These are phyloP conservation scores for Mystacides longicornis DNA, from an alignment of 2,888 invertebrate genomes.

Conservation along the genomic window DNA sequence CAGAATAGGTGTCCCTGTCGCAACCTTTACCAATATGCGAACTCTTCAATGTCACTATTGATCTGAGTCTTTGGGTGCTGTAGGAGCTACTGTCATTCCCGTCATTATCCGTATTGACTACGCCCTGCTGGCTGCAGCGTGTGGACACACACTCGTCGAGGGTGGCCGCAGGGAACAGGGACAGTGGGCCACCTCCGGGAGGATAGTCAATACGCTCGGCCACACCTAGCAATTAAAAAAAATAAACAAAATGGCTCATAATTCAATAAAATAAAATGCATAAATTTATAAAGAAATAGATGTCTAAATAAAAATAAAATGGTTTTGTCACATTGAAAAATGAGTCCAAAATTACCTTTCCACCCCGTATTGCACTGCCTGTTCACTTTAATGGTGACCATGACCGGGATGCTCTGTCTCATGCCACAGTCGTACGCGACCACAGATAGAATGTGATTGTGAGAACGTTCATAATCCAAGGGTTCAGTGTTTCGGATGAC, in stretches of 20 bases:
- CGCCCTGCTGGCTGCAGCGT: constrained; percentile 78
- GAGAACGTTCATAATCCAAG: constrained; percentile 84
- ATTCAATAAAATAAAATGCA: background rate
- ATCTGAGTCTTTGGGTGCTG: constrained; percentile 49
- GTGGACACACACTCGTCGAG: constrained; percentile 86
- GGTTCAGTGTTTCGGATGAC: constrained; percentile 92
- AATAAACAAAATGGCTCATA: background rate
- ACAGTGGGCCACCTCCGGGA: constrained; percentile 72
- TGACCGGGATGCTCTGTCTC: constrained; percentile 86
- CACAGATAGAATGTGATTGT: constrained; percentile 94
- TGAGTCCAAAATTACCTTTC: constrained; percentile 48
- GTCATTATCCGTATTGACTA: constrained; percentile 27
- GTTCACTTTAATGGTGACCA: constrained; percentile 93
- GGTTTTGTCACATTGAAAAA: background rate
- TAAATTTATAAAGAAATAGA: no score
- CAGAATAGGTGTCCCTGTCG: constrained; percentile 88
- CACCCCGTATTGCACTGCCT: constrained; percentile 72
- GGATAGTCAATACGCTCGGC: constrained; percentile 82
- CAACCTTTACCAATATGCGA: constrained; percentile 93
- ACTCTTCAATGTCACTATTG: constrained; percentile 62
- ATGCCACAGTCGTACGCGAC: constrained; percentile 97
- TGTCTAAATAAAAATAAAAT: background rate
- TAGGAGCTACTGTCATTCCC: background rate
- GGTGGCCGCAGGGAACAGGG: constrained; percentile 78
- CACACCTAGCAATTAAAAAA: constrained; percentile 47